A percentile compares a stretch with the other conserved stretches of the same genome.
Evolutionary conservation across 2,797 vertebrate species (phyloP).

Genomic region (Mus spretus): DNA sequence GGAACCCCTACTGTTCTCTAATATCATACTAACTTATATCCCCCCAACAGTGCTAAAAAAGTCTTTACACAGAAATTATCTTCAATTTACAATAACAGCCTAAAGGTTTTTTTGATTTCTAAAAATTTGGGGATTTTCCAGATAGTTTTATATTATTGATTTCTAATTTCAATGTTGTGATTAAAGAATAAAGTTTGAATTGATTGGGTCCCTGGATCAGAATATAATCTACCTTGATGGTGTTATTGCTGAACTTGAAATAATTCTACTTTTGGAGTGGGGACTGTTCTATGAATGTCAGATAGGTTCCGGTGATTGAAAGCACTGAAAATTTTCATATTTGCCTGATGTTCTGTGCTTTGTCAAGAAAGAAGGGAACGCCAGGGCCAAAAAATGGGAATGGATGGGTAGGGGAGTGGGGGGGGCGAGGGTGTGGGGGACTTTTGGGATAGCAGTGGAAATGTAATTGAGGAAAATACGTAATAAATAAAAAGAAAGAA

Average conservation of each 20-base stretch:
- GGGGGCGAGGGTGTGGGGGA: no score
- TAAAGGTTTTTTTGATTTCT: constrained; percentile 10
- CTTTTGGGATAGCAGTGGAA: no score
- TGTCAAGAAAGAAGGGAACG: not conserved
- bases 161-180: constrained; percentile 31
- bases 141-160: not conserved
- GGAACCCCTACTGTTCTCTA: not conserved
- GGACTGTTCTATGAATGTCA: not conserved
- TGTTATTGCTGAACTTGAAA: not conserved
- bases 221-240: not conserved
- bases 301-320: not conserved
- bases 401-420: no score
- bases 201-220: constrained; percentile 10
- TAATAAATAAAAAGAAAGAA: not conserved
- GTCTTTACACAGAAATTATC: not conserved
- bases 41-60: not conserved
- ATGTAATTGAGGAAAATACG: no score
- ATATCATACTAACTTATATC: not conserved
- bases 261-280: not conserved
- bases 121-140: constrained; percentile 4
- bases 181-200: constrained; percentile 20
- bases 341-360: not conserved
- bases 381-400: no score
- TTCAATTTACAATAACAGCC: constrained; percentile 31
- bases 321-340: not conserved